Conservation (phyloP, 2,113 vertebrate species). For the Cephalopterus ornatus region DNA sequence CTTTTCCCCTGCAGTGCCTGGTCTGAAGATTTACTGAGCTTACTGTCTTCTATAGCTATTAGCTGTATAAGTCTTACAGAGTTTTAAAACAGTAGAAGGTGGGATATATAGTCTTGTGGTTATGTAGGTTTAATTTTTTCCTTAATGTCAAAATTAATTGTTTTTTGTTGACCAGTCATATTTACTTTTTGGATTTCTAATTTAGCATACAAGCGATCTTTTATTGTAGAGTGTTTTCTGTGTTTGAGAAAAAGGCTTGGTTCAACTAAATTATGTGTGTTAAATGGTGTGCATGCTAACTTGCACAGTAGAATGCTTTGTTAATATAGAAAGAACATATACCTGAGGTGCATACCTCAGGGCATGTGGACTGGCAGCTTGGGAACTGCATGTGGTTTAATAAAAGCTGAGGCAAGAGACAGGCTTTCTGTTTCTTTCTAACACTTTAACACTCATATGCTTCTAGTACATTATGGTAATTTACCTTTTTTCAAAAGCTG, state of each 20-base stretch:
- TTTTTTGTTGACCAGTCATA: neutral
- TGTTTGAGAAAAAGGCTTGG: neutral
- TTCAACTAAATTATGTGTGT: neutral
- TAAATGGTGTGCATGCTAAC: neutral
- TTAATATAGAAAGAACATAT: neutral
- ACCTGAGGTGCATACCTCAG: neutral
- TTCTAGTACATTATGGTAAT: neutral
- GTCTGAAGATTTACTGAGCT: neutral
- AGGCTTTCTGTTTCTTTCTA: constrained; percentile 8
- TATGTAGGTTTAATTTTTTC: neutral
- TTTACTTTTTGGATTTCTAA: neutral
- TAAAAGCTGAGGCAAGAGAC: neutral
- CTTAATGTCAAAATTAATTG: neutral
- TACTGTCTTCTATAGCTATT: neutral
- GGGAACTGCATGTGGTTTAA: neutral
- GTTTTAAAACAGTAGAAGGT: neutral
- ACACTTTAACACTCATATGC: neutral
- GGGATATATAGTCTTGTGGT: neutral
- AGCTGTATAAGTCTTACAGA: neutral
- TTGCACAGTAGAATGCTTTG: neutral
- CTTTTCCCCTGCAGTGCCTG: neutral
- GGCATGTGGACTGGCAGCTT: neutral
- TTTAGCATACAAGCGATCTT: neutral
- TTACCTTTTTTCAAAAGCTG: neutral
- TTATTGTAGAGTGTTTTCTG: neutral